phyloP scores from a whole-genome alignment of 2,113 vertebrate genomes.

The Urocynchramus pylzowi region DNA sequence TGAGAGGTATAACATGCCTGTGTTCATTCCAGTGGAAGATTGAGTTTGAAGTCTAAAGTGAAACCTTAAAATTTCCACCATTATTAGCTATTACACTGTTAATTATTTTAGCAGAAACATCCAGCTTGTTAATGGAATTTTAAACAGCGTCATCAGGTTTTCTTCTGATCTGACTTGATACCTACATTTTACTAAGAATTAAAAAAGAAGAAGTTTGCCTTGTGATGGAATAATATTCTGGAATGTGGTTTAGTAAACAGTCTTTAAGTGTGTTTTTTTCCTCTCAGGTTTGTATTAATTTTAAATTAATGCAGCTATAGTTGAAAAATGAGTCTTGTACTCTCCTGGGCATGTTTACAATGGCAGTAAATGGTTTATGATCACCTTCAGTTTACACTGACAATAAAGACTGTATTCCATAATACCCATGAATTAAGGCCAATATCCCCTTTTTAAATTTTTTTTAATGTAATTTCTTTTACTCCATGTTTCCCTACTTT shows the following conservation, averaged over 20 bases:
- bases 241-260: background rate
- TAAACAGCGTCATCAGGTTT: background rate
- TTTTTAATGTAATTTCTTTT: background rate
- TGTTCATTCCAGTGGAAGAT: background rate
- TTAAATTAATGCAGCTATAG: background rate
- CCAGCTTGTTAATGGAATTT: background rate
- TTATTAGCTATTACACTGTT: background rate
- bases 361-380: background rate
- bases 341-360: background rate
- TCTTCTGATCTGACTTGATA: background rate
- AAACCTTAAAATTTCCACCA: background rate
- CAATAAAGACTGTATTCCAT: background rate
- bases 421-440: background rate
- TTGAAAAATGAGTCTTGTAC: background rate
- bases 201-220: background rate
- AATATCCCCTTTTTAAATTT: background rate
- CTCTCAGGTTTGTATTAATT: background rate
- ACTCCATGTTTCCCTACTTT: background rate
- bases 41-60: background rate
- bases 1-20: background rate
- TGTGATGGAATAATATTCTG: background rate
- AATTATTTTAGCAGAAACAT: constrained; percentile 23
- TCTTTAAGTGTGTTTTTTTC: background rate
- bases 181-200: background rate
- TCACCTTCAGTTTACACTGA: background rate